Percentiles rank a stretch among this genome's conserved stretches.
Evolutionary conservation across 2,797 vertebrate species (phyloP).

Genomic region (Parauchenoglanis ngamensis): DNA sequence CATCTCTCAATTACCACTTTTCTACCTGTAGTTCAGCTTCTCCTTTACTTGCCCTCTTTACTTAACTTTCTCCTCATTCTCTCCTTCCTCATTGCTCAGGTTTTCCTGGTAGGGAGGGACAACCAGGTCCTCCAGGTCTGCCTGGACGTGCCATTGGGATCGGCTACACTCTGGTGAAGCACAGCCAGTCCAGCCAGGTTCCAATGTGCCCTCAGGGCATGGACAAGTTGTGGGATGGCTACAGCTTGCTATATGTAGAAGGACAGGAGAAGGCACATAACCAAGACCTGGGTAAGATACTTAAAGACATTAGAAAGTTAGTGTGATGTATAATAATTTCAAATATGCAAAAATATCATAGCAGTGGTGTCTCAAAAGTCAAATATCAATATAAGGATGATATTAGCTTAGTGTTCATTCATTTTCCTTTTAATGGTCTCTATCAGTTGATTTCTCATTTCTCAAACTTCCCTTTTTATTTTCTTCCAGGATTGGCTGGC

Average conservation of each 20-base stretch:
- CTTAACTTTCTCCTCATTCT: neutral
- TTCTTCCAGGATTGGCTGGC: slow-evolving; percentile 85
- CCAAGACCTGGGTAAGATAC: slow-evolving; percentile 87
- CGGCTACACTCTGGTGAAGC: slow-evolving; percentile 93
- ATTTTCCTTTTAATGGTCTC: neutral
- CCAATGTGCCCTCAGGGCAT: slow-evolving; percentile 91
- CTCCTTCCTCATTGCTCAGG: slow-evolving; percentile 68
- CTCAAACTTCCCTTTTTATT: neutral
- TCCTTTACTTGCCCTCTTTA: neutral
- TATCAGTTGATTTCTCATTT: neutral
- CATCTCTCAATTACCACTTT: neutral
- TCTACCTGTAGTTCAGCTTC: neutral
- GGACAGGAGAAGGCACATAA: slow-evolving; percentile 97
- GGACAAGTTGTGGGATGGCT: slow-evolving; percentile 90
- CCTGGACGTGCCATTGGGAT: slow-evolving; percentile 76
- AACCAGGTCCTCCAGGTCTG: slow-evolving; percentile 74
- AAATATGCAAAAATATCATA: neutral
- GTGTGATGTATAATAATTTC: neutral
- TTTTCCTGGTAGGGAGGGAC: slow-evolving; percentile 75
- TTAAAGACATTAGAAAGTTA: neutral
- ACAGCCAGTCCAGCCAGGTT: slow-evolving; percentile 86
- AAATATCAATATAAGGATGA: neutral
- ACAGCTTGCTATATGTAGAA: slow-evolving; percentile 90
- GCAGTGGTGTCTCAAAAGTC: neutral
- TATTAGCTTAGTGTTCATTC: neutral